Evolutionary conservation across 2,797 vertebrate genomes (phyloP).

Genomic region (Pogonophryne albipinna): DNA sequence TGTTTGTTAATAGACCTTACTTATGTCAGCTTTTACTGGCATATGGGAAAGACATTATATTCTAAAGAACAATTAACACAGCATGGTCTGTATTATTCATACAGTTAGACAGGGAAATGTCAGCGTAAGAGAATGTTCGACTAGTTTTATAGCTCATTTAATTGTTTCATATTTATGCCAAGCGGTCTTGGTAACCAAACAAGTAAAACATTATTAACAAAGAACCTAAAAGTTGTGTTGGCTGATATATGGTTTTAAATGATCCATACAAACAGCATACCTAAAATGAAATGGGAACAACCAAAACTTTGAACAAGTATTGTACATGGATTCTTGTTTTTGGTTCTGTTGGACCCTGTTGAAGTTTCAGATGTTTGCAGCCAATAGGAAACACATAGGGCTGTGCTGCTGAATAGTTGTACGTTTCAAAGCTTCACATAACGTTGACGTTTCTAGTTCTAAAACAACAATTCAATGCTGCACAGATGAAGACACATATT

Average conservation of each 20-base stretch:
- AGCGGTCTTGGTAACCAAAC: slow-evolving; percentile 4
- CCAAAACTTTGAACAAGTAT: slow-evolving; percentile 1
- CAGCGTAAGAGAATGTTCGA: not conserved
- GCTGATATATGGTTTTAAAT: not conserved
- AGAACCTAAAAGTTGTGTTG: not conserved
- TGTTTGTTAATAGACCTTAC: slow-evolving; percentile 26
- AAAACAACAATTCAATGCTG: too few species aligned
- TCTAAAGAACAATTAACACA: slow-evolving; percentile 35
- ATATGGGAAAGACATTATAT: slow-evolving; percentile 45
- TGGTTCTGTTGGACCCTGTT: slow-evolving; percentile 13
- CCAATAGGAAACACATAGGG: slow-evolving; percentile 12
- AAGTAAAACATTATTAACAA: not conserved
- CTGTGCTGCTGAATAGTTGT: too few species aligned
- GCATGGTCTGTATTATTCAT: slow-evolving; percentile 12
- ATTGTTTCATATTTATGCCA: slow-evolving; percentile 12
- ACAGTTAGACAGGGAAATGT: slow-evolving; percentile 11
- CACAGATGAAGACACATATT: too few species aligned
- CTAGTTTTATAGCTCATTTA: slow-evolving; percentile 3
- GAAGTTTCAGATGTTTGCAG: not conserved
- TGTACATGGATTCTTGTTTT: not conserved
- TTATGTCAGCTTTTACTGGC: slow-evolving; percentile 34
- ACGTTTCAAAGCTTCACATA: too few species aligned
- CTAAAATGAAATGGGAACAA: not conserved
- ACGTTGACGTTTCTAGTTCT: too few species aligned
- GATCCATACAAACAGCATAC: not conserved